A percentile compares a stretch with the other conserved stretches of the same genome.
phyloP scores from a whole-genome alignment of 2,888 invertebrate species.

The Drosophila quinaria region DNA sequence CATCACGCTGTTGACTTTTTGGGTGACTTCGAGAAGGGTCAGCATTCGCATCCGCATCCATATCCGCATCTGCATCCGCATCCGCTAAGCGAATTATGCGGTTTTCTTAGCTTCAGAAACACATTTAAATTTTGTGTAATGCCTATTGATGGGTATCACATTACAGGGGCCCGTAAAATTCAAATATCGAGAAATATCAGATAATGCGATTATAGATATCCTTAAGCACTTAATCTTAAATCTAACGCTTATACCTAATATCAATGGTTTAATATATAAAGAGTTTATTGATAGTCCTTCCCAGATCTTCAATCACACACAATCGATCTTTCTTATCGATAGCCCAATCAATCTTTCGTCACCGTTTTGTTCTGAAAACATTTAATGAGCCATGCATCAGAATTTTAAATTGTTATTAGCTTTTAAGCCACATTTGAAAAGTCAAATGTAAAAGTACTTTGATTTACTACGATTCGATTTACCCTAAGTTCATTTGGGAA shows the following conservation, averaged over 20 bases:
- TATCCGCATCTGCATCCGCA: slow-evolving; percentile 29
- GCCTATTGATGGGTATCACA: too few species aligned
- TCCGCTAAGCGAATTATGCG: slow-evolving; percentile 40
- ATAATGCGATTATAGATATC: neutral
- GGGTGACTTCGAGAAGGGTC: slow-evolving; percentile 49
- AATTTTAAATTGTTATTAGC: slow-evolving; percentile 16
- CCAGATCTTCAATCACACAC: neutral
- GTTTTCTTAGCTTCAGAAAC: slow-evolving; percentile 36
- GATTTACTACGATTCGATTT: slow-evolving; percentile 41
- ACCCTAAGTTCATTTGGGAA: slow-evolving; percentile 43
- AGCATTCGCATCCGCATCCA: slow-evolving; percentile 29
- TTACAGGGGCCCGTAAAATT: too few species aligned
- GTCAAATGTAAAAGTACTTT: slow-evolving; percentile 67
- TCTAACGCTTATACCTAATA: neutral
- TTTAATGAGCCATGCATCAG: slow-evolving; percentile 19
- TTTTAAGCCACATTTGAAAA: slow-evolving; percentile 60
- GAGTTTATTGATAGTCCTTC: neutral
- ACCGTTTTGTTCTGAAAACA: slow-evolving; percentile 12
- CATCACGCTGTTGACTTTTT: slow-evolving; percentile 76
- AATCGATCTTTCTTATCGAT: slow-evolving; percentile 9
- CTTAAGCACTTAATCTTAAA: neutral
- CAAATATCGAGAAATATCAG: neutral
- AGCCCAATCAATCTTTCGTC: slow-evolving; percentile 36
- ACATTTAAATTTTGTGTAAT: slow-evolving; percentile 23
- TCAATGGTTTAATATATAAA: neutral